phyloP scores from a whole-genome alignment of 2,797 vertebrate genomes.

The Mallotus villosus region DNA sequence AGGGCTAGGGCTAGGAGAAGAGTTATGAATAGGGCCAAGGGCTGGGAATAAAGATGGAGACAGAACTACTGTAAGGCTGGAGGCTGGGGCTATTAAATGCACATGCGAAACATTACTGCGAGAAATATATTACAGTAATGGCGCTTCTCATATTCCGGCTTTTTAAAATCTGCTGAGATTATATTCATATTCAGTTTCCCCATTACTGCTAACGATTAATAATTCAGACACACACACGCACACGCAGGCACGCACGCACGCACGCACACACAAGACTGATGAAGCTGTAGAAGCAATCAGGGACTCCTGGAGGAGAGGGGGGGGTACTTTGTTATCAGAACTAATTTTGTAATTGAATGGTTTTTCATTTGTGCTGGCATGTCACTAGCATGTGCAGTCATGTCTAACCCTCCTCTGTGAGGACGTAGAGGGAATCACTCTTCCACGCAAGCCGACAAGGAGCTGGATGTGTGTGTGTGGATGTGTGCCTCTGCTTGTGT shows the following conservation, averaged over 20 bases:
- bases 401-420: slow-evolving; percentile 14
- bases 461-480: neutral
- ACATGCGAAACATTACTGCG: neutral
- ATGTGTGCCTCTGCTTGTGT: no score
- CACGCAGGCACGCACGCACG: neutral
- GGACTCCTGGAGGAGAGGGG: neutral
- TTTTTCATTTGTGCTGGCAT: slow-evolving; percentile 32
- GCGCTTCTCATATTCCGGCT: neutral
- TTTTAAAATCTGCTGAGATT: neutral
- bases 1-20: neutral
- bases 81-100: no score
- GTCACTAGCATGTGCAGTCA: slow-evolving; percentile 16
- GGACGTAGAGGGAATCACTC: neutral
- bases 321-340: slow-evolving; percentile 5
- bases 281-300: neutral
- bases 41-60: neutral
- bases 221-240: neutral
- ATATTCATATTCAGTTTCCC: neutral
- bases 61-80: no score
- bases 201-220: neutral
- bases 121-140: neutral
- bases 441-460: neutral
- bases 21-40: neutral
- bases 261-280: neutral
- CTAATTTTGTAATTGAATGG: slow-evolving; percentile 42